Conservation (phyloP, 2,888 invertebrate genomes). For the Amorpha juglandis region DNA sequence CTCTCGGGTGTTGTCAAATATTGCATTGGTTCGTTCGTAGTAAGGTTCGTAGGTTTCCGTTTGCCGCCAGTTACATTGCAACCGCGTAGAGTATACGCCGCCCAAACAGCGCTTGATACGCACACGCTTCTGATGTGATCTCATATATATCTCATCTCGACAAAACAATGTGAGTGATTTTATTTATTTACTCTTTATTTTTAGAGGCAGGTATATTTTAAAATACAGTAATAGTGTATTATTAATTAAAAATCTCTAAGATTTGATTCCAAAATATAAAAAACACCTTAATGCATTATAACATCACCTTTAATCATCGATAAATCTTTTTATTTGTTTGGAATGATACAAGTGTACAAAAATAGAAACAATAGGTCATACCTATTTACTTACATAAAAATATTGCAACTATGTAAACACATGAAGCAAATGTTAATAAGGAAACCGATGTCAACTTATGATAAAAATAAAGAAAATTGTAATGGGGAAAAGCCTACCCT, state of each 20-base stretch:
- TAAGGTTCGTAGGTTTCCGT: conserved; percentile 19
- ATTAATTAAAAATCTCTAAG: background rate
- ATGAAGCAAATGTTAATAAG: background rate
- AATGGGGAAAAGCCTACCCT: conserved; percentile 40
- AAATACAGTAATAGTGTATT: background rate
- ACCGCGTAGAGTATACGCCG: conserved; percentile 59
- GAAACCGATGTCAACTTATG: conserved; percentile 35
- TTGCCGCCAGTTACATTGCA: conserved; percentile 45
- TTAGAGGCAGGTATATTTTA: background rate
- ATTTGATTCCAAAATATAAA: background rate
- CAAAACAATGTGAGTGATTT: conserved; percentile 16
- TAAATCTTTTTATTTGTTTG: background rate
- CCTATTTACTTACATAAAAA: background rate
- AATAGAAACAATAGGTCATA: background rate
- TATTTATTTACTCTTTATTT: background rate
- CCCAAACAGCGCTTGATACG: conserved; percentile 40
- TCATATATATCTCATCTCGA: conserved; percentile 42
- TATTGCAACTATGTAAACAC: background rate
- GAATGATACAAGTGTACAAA: conserved; percentile 12
- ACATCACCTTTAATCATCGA: background rate
- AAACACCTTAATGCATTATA: no score
- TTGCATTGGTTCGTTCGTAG: conserved; percentile 46
- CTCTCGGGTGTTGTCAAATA: conserved; percentile 44
- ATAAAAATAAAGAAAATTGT: conserved; percentile 49
- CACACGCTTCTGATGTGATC: conserved; percentile 59